Percentiles rank a stretch among this genome's conserved stretches.
phyloP scores from a whole-genome alignment of 2,797 vertebrate species.

The Pogonophryne albipinna region DNA sequence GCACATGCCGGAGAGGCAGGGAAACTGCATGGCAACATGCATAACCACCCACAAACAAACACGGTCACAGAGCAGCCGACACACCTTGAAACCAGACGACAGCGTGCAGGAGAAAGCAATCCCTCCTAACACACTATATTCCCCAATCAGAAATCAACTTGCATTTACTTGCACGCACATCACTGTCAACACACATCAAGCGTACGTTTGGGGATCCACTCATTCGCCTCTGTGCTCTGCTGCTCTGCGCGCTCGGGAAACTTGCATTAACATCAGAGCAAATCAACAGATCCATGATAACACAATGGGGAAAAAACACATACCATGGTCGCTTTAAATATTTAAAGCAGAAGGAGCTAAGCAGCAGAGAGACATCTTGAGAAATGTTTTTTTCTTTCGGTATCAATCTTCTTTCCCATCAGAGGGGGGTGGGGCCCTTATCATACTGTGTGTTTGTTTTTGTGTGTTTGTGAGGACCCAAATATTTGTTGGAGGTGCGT shows the following conservation, averaged over 20 bases:
- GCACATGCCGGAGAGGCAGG: constrained; percentile 72
- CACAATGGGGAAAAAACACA: constrained; percentile 38
- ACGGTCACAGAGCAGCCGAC: constrained; percentile 52
- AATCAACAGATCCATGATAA: constrained; percentile 57
- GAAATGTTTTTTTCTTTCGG: constrained; percentile 65
- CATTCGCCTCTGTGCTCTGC: constrained; percentile 24
- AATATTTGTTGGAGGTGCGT: constrained; percentile 54
- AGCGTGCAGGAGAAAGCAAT: constrained; percentile 30
- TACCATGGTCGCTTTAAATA: constrained; percentile 73
- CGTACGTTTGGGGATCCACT: constrained; percentile 23
- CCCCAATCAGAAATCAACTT: constrained; percentile 65
- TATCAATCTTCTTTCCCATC: constrained; percentile 80
- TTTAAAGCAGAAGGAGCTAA: constrained; percentile 69
- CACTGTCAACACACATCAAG: constrained; percentile 62
- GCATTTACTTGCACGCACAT: constrained; percentile 55
- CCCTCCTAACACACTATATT: constrained; percentile 42
- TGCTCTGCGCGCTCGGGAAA: constrained; percentile 24
- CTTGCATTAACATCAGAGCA: constrained; percentile 48
- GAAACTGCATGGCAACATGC: constrained; percentile 82
- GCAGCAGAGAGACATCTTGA: constrained; percentile 71
- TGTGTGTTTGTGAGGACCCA: constrained; percentile 35
- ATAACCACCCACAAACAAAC: constrained; percentile 68
- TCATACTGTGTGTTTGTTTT: constrained; percentile 38
- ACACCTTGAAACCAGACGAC: constrained; percentile 65
- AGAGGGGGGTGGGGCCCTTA: constrained; percentile 64